Evolutionary conservation across 2,113 vertebrate genomes (phyloP), one percentile per base, ranked within the genome.

Genomic region (Bungarus multicinctus): DNA sequence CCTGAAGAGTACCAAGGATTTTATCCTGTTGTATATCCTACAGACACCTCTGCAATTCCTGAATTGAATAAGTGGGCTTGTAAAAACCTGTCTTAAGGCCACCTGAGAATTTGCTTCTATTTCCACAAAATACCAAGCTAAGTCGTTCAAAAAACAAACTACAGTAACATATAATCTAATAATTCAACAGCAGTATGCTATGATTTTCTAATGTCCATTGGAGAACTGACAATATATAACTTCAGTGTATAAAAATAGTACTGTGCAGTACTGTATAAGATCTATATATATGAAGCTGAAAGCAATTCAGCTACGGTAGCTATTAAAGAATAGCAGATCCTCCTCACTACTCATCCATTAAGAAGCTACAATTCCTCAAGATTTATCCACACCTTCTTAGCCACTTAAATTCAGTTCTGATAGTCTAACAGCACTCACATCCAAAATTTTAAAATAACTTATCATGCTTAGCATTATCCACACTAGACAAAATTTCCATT

Each of bases 1-100:
- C 94, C 89, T 0, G 1, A 94, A 93, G 86, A 91, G 86, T 93
- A 57, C 93, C 91, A 12, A 0, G 94, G 92, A 92, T 94, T 96
- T 90, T 25, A 6, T 7, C 94, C 90, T 93, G 94, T 90, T 91
- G 3, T 89, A 58, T 27, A 11, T 25, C 20, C 14, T 81, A 39
- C 64, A 90, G 30, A 53, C 5, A 74, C 5, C 58, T 50, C 20
- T 50, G 8, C 34, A 52, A 69, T 74, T 52, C 16, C 58, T 69
- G 27, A 14, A 47, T 25, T 81, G 20, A 22, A 90, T 89, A 90
- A 81, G 34, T 74, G 20, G 11, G 20, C 43, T 52, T 53, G 18
- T 27, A 52, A 43, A 9, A 43, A 91, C 53, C 47, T 54, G n/a
- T 85, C 55, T 85, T 34, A 12, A 52, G 25, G 18, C 47, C 23